These are phyloP conservation scores for Sminthurides aquaticus DNA, from an alignment of 2,888 invertebrate genomes.

Conservation along the genomic window DNA sequence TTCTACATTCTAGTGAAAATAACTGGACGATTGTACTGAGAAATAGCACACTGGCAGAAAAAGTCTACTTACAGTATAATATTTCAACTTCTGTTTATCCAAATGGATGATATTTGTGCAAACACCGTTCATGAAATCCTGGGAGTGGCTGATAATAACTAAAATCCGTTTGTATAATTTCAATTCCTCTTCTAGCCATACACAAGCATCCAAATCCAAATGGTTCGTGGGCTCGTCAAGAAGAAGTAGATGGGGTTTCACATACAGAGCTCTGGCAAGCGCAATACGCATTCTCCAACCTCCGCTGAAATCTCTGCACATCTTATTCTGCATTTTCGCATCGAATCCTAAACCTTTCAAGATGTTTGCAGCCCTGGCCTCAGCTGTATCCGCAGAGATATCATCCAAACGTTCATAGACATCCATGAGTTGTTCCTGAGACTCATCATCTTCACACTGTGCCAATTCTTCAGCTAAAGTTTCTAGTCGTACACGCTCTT, in stretches of 20 bases:
- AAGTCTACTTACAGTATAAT: constrained; percentile 66
- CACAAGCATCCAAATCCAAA: constrained; percentile 84
- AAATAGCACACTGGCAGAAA: not conserved
- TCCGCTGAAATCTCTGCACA: constrained; percentile 61
- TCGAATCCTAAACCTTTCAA: constrained; percentile 94
- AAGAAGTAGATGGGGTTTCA: constrained; percentile 54
- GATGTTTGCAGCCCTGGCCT: constrained; percentile 87
- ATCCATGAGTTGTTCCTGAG: constrained; percentile 93
- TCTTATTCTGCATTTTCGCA: constrained; percentile 55
- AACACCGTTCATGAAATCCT: constrained; percentile 97
- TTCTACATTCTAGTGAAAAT: not conserved
- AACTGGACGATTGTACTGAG: not conserved
- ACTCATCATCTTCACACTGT: constrained; percentile 76
- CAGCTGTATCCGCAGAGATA: constrained; percentile 90
- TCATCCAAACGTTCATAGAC: constrained; percentile 96
- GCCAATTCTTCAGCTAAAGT: constrained; percentile 83
- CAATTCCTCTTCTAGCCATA: constrained; percentile 97
- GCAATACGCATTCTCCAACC: constrained; percentile 60
- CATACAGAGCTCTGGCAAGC: constrained; percentile 48
- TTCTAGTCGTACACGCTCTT: constrained; percentile 83
- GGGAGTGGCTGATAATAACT: constrained; percentile 96
- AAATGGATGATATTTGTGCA: constrained; percentile 95
- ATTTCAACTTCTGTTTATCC: constrained; percentile 83
- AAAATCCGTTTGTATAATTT: constrained; percentile 93
- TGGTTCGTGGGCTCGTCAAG: constrained; percentile 55